These are phyloP conservation scores for Mya arenaria DNA, from an alignment of 1,140 invertebrate genomes.

Conservation along the genomic window DNA sequence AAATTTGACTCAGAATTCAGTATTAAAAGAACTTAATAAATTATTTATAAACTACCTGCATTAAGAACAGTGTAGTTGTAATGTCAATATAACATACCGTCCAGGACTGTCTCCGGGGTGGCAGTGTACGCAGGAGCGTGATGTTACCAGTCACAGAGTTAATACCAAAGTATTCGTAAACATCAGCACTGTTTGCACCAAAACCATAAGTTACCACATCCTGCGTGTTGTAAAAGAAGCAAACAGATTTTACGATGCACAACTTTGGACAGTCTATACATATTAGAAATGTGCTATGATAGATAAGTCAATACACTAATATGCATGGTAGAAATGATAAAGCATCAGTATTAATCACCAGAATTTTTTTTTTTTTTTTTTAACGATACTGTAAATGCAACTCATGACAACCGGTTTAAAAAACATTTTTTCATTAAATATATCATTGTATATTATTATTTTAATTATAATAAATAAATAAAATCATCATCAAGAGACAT, in stretches of 20 bases:
- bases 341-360: no score
- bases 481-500: neutral
- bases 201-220: slow-evolving; percentile 32
- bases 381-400: neutral
- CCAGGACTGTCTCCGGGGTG: neutral
- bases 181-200: neutral
- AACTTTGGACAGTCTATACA: no score
- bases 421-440: neutral
- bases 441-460: neutral
- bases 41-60: neutral
- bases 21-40: neutral
- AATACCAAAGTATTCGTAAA: slow-evolving; percentile 10
- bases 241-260: neutral
- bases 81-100: slow-evolving; percentile 9
- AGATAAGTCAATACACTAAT: no score
- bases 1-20: neutral
- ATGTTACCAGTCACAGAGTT: slow-evolving; percentile 24
- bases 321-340: no score
- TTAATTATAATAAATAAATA: no score
- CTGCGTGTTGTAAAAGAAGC: neutral
- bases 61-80: neutral
- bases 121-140: neutral
- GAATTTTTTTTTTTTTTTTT: no score
- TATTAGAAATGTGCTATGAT: no score
- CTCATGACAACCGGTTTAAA: neutral